Evolutionary conservation across 1,140 invertebrate genomes (phyloP).

Genomic region (Thrips palmi): DNA sequence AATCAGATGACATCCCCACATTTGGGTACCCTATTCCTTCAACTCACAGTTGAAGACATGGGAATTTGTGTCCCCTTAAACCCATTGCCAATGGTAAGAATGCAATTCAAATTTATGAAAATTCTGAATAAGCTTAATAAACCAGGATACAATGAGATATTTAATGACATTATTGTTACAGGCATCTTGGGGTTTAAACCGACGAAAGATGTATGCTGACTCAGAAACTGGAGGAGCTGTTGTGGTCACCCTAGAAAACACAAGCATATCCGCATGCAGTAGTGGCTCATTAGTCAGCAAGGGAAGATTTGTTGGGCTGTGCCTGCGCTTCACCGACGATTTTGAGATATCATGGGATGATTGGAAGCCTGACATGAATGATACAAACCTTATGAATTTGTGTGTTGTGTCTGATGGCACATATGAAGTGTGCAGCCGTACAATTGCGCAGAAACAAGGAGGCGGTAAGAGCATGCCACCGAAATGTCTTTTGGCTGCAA

Average conservation of each 20-base stretch:
- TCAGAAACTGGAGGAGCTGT: conserved; percentile 72
- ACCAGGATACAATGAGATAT: not conserved
- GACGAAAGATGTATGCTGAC: conserved; percentile 40
- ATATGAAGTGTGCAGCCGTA: conserved; percentile 89
- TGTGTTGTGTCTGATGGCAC: conserved; percentile 95
- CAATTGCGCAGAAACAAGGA: conserved; percentile 52
- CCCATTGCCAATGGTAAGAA: conserved; percentile 42
- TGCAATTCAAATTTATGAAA: conserved; percentile 14
- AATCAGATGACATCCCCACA: conserved; percentile 51
- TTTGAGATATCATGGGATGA: conserved; percentile 92
- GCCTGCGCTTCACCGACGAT: conserved; percentile 85
- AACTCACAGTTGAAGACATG: conserved; percentile 90
- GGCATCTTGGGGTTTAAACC: conserved; percentile 39
- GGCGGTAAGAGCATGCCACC: conserved; percentile 25
- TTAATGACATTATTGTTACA: conserved; percentile 11
- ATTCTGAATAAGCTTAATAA: conserved; percentile 8
- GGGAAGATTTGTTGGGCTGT: conserved; percentile 63
- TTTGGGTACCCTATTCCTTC: conserved; percentile 78
- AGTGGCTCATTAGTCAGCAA: conserved; percentile 59
- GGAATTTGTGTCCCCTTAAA: conserved; percentile 88
- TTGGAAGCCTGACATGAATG: conserved; percentile 83
- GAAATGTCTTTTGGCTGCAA: conserved; percentile 5
- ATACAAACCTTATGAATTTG: conserved; percentile 77
- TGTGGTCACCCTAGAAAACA: conserved; percentile 85
- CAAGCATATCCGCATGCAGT: conserved; percentile 74